These are phyloP conservation scores for Borostomias antarcticus DNA, from an alignment of 2,797 vertebrate genomes.

Conservation along the genomic window DNA sequence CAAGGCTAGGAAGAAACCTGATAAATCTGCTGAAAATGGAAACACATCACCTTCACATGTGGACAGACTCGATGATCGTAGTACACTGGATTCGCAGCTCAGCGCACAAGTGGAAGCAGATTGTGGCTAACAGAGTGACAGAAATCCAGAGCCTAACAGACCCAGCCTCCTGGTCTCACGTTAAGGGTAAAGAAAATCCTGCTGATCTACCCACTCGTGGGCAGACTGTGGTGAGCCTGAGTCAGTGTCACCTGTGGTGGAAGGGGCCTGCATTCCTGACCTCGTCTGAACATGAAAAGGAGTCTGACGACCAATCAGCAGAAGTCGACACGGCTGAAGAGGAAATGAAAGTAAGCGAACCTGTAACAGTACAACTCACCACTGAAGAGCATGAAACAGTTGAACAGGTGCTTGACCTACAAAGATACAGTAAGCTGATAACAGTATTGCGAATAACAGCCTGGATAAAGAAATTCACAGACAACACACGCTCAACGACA, in stretches of 20 bases:
- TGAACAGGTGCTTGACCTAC: constrained; percentile 2
- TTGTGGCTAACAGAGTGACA: constrained; percentile 15
- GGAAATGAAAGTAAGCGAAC: not conserved
- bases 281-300: not conserved
- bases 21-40: constrained; percentile 22
- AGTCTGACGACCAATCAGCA: not conserved
- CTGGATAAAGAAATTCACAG: constrained; percentile 25
- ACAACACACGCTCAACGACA: constrained; percentile 2
- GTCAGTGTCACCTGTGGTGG: constrained; percentile 20
- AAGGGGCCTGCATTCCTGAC: constrained; percentile 11
- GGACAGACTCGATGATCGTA: not conserved
- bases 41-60: not conserved
- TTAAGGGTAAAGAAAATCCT: not conserved
- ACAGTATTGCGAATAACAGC: constrained; percentile 24
- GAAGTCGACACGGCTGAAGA: constrained; percentile 13
- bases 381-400: not conserved
- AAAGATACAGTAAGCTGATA: constrained; percentile 25
- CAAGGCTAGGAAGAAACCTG: constrained; percentile 21
- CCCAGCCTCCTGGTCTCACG: not conserved
- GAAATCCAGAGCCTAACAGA: not conserved
- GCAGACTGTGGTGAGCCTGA: not conserved
- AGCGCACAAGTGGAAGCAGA: constrained; percentile 21
- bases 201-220: constrained; percentile 20
- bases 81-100: constrained; percentile 9
- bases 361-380: constrained; percentile 11